A percentile compares a stretch with the other conserved stretches of the same genome.
These are phyloP conservation scores for Danaus chrysippus DNA, from an alignment of 2,888 invertebrate species.

Conservation along the genomic window DNA sequence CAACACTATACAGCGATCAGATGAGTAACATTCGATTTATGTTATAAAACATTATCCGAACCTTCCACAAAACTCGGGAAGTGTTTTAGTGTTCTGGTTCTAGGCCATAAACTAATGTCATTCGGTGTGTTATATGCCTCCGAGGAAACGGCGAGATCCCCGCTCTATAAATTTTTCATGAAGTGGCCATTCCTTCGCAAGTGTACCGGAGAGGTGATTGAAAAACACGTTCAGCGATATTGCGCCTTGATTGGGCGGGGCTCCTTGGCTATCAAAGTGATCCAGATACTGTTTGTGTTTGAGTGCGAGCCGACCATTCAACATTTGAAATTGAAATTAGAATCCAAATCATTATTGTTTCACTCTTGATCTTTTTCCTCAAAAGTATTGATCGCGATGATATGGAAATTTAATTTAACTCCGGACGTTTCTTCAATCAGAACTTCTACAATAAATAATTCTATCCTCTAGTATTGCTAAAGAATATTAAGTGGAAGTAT, in stretches of 20 bases:
- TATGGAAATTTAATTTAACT: too few relatives aligned
- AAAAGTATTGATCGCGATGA: not conserved
- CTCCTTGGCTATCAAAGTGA: constrained; percentile 36
- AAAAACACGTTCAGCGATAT: constrained; percentile 62
- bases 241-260: constrained; percentile 52
- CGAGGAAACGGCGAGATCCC: constrained; percentile 41
- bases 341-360: constrained; percentile 22
- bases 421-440: too few relatives aligned
- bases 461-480: not conserved
- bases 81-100: constrained; percentile 37
- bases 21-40: constrained; percentile 20
- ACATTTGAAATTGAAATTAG: constrained; percentile 36
- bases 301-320: constrained; percentile 24
- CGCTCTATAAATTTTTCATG: constrained; percentile 72
- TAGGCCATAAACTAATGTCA: constrained; percentile 69
- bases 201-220: constrained; percentile 61
- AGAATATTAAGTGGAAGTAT: not conserved
- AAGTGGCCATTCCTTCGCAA: constrained; percentile 50
- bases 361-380: constrained; percentile 5
- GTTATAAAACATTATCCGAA: constrained; percentile 26
- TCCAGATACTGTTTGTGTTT: constrained; percentile 32
- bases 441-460: too few relatives aligned
- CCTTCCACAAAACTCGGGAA: constrained; percentile 9
- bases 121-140: constrained; percentile 61
- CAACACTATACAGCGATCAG: constrained; percentile 2